Percentiles rank a stretch among this genome's conserved stretches.
Conservation (phyloP, 2,888 invertebrate species). For the Pogonocherus hispidulus region DNA sequence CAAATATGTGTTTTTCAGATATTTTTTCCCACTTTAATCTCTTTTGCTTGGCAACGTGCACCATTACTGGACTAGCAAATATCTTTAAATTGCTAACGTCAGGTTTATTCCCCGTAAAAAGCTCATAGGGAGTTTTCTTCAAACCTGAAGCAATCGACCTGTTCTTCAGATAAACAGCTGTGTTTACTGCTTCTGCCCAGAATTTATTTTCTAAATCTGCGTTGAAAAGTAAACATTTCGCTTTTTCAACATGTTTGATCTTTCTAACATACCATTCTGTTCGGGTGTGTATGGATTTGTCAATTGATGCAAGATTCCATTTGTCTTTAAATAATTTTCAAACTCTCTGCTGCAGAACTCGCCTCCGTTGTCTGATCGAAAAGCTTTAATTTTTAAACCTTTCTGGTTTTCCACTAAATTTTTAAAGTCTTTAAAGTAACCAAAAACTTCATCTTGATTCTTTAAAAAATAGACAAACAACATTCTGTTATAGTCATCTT, state of each 20-base stretch:
- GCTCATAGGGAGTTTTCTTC: neutral
- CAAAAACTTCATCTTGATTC: constrained; percentile 51
- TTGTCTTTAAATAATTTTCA: constrained; percentile 19
- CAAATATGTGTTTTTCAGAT: neutral
- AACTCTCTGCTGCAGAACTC: too few relatives aligned
- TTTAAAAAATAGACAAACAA: constrained; percentile 56
- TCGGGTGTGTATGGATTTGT: too few relatives aligned
- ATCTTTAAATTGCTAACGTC: too few relatives aligned
- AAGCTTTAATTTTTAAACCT: constrained; percentile 17
- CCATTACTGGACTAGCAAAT: too few relatives aligned
- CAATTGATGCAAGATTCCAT: constrained; percentile 51
- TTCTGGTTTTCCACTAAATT: constrained; percentile 55
- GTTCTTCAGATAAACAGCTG: constrained; percentile 22
- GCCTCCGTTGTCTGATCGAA: too few relatives aligned
- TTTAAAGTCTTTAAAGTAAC: constrained; percentile 53
- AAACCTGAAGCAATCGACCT: constrained; percentile 1
- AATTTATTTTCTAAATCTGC: too few relatives aligned
- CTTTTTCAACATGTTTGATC: constrained; percentile 47
- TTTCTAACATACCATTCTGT: constrained; percentile 51
- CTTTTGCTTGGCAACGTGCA: too few relatives aligned
- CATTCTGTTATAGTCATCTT: constrained; percentile 59
- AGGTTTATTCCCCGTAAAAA: too few relatives aligned
- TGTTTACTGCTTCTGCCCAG: constrained; percentile 39
- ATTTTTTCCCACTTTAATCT: neutral
- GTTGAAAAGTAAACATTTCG: constrained; percentile 32